Evolutionary conservation across 2,113 vertebrate genomes (phyloP).

Genomic region (Empidonax traillii): DNA sequence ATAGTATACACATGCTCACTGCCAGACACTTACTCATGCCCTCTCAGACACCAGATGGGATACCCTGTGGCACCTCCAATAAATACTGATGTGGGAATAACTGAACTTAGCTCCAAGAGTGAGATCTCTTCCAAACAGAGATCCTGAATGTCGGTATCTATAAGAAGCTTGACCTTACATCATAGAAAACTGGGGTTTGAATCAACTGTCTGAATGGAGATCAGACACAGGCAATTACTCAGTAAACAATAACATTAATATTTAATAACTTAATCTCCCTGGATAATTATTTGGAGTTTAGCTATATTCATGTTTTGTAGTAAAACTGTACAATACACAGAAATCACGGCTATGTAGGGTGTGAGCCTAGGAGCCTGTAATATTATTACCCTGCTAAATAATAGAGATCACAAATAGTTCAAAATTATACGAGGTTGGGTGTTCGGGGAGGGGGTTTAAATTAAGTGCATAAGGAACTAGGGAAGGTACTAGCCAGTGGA

Average conservation of each 20-base stretch:
- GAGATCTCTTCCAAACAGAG: neutral
- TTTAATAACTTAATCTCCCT: neutral
- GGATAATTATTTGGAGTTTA: neutral
- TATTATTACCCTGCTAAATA: neutral
- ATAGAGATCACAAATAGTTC: neutral
- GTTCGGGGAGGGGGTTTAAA: neutral
- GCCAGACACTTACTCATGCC: neutral
- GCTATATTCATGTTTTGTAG: neutral
- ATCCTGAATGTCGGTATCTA: neutral
- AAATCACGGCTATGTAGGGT: no score
- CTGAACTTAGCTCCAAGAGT: neutral
- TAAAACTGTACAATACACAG: neutral
- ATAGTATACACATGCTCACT: neutral
- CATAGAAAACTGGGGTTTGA: neutral
- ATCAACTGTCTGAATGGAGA: neutral
- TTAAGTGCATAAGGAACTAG: neutral
- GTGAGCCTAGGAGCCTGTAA: neutral
- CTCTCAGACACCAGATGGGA: neutral
- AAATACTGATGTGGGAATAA: neutral
- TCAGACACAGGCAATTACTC: neutral
- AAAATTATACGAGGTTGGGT: rapidly evolving
- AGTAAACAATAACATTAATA: neutral
- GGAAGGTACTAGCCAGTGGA: no score
- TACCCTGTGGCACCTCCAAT: neutral
- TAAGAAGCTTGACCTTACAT: neutral